Conservation (phyloP, 2,113 vertebrate species). For the Phylloscopus whistleri region DNA sequence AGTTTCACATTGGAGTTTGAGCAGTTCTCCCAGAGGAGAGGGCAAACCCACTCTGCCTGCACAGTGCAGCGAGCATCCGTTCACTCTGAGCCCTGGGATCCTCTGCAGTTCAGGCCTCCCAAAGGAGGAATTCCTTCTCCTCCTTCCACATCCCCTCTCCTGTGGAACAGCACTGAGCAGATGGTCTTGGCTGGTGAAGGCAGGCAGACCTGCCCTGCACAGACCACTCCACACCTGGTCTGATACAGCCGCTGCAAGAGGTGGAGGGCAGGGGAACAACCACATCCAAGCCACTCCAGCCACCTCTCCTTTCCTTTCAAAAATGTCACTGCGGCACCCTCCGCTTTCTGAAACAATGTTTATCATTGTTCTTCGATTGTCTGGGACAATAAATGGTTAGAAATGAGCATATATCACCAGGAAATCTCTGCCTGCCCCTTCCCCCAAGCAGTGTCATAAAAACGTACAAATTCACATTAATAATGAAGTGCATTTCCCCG, state of each 20-base stretch:
- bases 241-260: not conserved
- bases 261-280: not conserved
- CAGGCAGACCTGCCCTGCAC: not conserved
- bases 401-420: slow-evolving; percentile 63
- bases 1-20: not conserved
- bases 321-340: slow-evolving; percentile 40
- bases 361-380: slow-evolving; percentile 63
- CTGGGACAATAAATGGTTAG: slow-evolving; percentile 65
- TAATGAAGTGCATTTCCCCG: slow-evolving; percentile 65
- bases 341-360: slow-evolving; percentile 46
- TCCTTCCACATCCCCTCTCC: not conserved
- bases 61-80: rapidly evolving
- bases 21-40: not conserved
- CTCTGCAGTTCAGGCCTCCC: not conserved
- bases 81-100: not conserved
- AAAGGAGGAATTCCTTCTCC: not conserved
- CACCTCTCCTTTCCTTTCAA: slow-evolving; percentile 15
- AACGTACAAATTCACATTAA: slow-evolving; percentile 67
- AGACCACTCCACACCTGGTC: not conserved
- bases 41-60: not conserved
- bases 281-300: not conserved
- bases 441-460: slow-evolving; percentile 64
- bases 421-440: slow-evolving; percentile 62
- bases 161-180: not conserved
- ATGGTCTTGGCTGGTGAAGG: not conserved